Evolutionary conservation across 2,888 invertebrate species (phyloP), one percentile per base, ranked within the genome.

Genomic region (Nephrotoma flavescens): DNA sequence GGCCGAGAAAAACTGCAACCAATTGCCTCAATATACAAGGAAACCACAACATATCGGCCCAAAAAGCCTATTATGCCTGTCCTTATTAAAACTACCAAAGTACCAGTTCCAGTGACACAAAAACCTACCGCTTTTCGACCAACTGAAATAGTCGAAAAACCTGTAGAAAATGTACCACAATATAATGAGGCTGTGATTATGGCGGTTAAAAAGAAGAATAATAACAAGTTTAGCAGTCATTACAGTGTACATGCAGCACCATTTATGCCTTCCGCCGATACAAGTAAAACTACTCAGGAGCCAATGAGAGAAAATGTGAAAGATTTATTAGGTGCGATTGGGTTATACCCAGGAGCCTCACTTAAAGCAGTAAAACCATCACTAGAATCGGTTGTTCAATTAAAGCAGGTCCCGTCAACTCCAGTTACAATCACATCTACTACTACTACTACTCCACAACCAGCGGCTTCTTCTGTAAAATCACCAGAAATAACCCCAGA

Each of bases 281-380:
- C 6, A 4, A 41, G 41, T 84, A 84, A 84, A n/a, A 12, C 83
- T 6, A 87, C 89, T 31, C 88, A 89, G n/a, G 87, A 87, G 90
- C 4, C 87, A 0, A 90, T 91, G 88, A 89, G 90, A 31, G 89
- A 90, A 83, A 90, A 92, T 86, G 90, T 92, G 0, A 90, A 91
- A 89, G 90, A 92, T 11, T 88, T 91, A 19, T 88, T 93, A 9
- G 92, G 92, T 6, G 91, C 92, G 0, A 91, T 93, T n/a, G 92
- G 92, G 0, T 89, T 92, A 0, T 89, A 89, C 19, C 90, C 91
- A 0, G 52, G 19, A n/a, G 52, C 52, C 7, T 4, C 15, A 15
- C 15, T 52, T 15, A n/a, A 52, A 52, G 86, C 87, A 6, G 5
- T 45, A 12, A 45, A 86, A 31, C 45, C 86, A 9, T n/a, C 41